Conservation (phyloP, 2,113 vertebrate genomes). For the Alexandromys fortis region DNA sequence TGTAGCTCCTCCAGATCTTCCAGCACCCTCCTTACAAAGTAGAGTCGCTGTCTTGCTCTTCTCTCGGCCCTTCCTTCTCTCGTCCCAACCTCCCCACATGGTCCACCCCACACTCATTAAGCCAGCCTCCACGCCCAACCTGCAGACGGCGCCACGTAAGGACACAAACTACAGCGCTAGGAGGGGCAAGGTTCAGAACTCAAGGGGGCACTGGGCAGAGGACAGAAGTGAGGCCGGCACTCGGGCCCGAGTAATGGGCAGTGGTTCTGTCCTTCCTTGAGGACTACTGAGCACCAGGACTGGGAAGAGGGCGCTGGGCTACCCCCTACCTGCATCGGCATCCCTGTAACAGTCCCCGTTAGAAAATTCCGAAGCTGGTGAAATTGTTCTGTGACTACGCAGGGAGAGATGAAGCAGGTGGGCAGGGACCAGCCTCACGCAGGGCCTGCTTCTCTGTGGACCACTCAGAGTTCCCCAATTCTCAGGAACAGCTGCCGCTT, state of each 20-base stretch:
- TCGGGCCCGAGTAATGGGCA: background rate
- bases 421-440: background rate
- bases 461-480: background rate
- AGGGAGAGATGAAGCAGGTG: background rate
- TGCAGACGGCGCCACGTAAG: background rate
- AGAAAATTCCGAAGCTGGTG: background rate
- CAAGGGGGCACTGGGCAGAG: background rate
- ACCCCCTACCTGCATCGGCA: accelerated
- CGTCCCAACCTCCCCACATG: background rate
- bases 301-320: background rate
- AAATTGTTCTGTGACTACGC: background rate
- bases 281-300: background rate
- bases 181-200: background rate
- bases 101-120: background rate
- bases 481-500: background rate
- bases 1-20: background rate
- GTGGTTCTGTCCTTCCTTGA: too few species aligned
- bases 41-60: background rate
- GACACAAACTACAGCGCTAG: accelerated
- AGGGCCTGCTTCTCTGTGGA: background rate
- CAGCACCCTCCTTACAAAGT: too few species aligned
- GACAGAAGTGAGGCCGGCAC: background rate
- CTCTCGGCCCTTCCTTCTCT: background rate
- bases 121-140: background rate
- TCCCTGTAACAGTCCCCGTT: background rate